Evolutionary conservation across 2,797 vertebrate species (phyloP).

Genomic region (Sarcophilus harrisii): DNA sequence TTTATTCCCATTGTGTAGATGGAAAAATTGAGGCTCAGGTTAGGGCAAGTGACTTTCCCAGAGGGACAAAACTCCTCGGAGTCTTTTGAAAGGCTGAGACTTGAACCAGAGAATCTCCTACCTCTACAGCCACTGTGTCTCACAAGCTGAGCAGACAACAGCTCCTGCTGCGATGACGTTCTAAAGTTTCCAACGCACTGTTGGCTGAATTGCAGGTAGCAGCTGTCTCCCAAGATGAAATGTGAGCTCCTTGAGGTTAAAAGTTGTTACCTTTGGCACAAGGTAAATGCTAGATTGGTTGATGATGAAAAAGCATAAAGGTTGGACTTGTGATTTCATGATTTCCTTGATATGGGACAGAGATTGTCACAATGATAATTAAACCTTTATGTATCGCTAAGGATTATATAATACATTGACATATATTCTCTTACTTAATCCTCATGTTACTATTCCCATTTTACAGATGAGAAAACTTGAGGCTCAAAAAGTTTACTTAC

Average conservation of each 20-base stretch:
- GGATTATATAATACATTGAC: background rate
- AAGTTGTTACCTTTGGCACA: background rate
- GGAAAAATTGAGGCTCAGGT: background rate
- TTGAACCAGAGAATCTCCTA: background rate
- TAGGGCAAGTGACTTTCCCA: background rate
- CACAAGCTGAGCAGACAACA: background rate
- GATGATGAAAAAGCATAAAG: background rate
- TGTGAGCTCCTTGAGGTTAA: background rate
- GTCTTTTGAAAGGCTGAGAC: background rate
- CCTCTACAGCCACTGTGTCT: background rate
- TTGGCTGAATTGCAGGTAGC: background rate
- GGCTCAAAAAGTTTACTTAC: background rate
- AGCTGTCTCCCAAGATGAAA: background rate
- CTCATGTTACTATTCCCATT: background rate
- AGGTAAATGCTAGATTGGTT: background rate
- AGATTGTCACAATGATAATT: background rate
- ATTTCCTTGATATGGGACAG: background rate
- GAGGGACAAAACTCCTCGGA: background rate
- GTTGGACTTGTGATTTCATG: background rate
- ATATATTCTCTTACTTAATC: background rate
- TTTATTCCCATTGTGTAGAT: background rate
- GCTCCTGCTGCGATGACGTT: accelerated
- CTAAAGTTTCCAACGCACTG: background rate
- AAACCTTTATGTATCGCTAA: background rate
- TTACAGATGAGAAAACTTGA: background rate